phyloP scores from a whole-genome alignment of 2,113 vertebrate species.

The Phalacrocorax brasilianus region DNA sequence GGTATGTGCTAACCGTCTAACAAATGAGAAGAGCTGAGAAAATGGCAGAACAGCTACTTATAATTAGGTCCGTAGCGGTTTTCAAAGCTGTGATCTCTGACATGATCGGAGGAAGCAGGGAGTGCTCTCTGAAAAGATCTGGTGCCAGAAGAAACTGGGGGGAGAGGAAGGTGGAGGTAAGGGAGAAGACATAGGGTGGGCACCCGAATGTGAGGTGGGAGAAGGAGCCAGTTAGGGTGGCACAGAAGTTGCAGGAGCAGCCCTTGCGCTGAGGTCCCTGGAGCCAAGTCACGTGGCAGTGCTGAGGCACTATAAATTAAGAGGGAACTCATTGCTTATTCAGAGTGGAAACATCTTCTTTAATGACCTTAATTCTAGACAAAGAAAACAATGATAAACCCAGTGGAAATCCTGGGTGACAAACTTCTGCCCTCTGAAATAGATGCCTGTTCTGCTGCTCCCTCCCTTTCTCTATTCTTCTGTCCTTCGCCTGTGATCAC shows the following conservation, averaged over 20 bases:
- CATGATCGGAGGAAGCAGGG: background rate
- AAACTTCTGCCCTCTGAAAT: slow-evolving; percentile 16
- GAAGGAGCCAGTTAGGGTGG: background rate
- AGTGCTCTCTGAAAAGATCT: background rate
- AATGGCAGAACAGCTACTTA: background rate
- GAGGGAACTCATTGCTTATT: slow-evolving; percentile 30
- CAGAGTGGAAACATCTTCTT: slow-evolving; percentile 21
- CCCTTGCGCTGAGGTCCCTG: fast-evolving
- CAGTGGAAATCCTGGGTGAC: slow-evolving; percentile 8
- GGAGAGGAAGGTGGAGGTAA: background rate
- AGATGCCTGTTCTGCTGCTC: background rate
- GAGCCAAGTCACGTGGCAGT: background rate
- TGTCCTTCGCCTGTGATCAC: background rate
- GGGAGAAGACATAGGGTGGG: background rate
- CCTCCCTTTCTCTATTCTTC: background rate
- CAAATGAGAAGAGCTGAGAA: background rate
- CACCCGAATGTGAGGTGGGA: background rate
- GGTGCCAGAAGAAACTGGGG: background rate
- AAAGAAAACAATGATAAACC: background rate
- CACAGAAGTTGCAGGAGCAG: fast-evolving
- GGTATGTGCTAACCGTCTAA: fast-evolving
- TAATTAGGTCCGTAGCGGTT: background rate
- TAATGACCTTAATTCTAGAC: slow-evolving; percentile 28
- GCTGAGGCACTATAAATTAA: background rate
- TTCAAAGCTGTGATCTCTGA: background rate